These are phyloP conservation scores for Cepphus grylle DNA, from an alignment of 2,113 vertebrate genomes.

Conservation along the genomic window DNA sequence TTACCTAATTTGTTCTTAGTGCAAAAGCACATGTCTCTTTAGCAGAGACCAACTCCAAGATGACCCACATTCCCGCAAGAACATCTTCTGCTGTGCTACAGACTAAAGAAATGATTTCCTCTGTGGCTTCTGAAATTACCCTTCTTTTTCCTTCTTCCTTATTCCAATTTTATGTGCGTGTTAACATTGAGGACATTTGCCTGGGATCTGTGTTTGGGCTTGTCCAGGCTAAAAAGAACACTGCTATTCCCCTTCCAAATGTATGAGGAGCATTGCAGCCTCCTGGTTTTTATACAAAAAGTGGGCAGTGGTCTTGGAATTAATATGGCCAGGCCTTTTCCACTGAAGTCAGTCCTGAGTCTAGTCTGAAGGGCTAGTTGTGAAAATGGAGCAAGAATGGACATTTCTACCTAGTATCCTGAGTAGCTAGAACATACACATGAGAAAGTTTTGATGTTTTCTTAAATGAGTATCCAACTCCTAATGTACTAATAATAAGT, in stretches of 20 bases:
- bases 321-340: neutral
- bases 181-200: neutral
- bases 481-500: neutral
- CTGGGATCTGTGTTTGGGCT: neutral
- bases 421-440: neutral
- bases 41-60: neutral
- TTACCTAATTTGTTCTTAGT: neutral
- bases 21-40: neutral
- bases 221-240: neutral
- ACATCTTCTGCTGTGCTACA: neutral
- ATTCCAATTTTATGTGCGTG: neutral
- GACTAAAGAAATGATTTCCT: neutral
- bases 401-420: neutral
- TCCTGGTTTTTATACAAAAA: neutral
- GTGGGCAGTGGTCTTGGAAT: neutral
- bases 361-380: neutral
- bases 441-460: neutral
- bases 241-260: neutral
- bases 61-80: neutral
- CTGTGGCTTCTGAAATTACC: neutral
- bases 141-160: neutral
- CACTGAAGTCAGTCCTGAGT: neutral
- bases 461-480: neutral
- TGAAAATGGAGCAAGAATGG: neutral
- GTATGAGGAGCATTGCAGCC: neutral